Evolutionary conservation across 2,113 vertebrate genomes (phyloP), one percentile per base, ranked within the genome.

Genomic region (Caranx melampygus): DNA sequence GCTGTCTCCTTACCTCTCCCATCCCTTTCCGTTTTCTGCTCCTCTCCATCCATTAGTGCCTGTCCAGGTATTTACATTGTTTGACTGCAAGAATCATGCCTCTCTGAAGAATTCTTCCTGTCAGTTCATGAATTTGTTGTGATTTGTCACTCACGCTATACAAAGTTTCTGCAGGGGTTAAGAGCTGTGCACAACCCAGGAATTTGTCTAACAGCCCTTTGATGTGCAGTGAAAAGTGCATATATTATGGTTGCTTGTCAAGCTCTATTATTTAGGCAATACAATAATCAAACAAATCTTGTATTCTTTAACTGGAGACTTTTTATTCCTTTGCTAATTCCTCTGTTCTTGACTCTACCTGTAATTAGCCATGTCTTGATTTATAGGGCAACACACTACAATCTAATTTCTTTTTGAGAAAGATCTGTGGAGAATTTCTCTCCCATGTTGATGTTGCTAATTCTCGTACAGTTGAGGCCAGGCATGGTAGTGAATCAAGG

Each of bases 1-100:
- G 67, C 86, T 78, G 89, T 92, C 90, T 84, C 87, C 81, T 71
- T 69, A 83, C 90, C 86, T 92, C 91, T 88, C 90, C 92, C 90
- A 89, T 88, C 88, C 92, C 81, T 92, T 91, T 93, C 88, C 83
- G 85, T 65, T 83, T 14, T 3, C 63, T 76, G 59, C 73, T 83
- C 84, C 70, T 89, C 78, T 92, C 76, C 61, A 76, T 92, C 87
- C 42, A 84, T 81, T 83, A 77, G 47, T 63, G 52, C 65, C 42
- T 79, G 71, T 82, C 45, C 20, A 58, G 42, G 16, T 67, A 59
- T 82, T 78, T 61, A 67, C 64, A 72, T 78, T 75, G 86, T 88
- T 58, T 73, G 45, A 70, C 76, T 72, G 26, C 44, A 51, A 77
- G 58, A 86, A 59, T 75, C 61, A 40, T 49, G n/a, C 78, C 54